Evolutionary conservation across 2,113 vertebrate species (phyloP).

Genomic region (Trichechus manatus): DNA sequence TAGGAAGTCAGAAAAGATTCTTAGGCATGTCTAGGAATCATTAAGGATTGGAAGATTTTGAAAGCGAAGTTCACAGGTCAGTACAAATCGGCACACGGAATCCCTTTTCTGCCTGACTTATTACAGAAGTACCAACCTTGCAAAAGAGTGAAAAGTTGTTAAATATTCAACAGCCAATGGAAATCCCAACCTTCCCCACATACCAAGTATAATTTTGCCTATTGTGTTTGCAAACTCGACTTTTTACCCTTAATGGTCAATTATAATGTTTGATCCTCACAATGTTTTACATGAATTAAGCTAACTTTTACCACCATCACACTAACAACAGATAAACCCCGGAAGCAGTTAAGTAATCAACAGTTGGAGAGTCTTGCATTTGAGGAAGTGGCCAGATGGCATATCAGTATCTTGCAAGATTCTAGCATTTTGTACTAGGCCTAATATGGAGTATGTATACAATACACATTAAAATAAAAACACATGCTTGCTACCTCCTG

Average conservation of each 20-base stretch:
- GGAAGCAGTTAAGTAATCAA: background rate
- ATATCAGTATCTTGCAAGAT: background rate
- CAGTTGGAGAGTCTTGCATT: background rate
- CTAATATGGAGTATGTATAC: background rate
- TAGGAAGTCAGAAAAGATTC: background rate
- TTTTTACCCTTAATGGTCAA: background rate
- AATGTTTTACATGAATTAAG: background rate
- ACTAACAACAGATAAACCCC: background rate
- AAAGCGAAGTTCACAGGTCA: background rate
- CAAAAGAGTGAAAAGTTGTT: constrained; percentile 2
- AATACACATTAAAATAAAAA: background rate
- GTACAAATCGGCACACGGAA: background rate
- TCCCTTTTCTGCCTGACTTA: background rate
- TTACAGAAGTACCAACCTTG: background rate
- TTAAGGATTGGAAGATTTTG: background rate
- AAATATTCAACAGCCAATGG: background rate
- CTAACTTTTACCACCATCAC: background rate
- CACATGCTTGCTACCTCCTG: background rate
- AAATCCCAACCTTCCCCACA: background rate
- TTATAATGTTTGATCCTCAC: background rate
- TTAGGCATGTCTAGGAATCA: background rate
- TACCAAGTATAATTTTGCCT: background rate
- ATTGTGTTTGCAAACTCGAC: background rate
- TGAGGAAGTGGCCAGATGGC: background rate
- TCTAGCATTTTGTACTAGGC: background rate